Percentiles rank a stretch among this genome's conserved stretches.
Conservation (phyloP, 2,113 vertebrate genomes). For the Osmerus eperlanus region DNA sequence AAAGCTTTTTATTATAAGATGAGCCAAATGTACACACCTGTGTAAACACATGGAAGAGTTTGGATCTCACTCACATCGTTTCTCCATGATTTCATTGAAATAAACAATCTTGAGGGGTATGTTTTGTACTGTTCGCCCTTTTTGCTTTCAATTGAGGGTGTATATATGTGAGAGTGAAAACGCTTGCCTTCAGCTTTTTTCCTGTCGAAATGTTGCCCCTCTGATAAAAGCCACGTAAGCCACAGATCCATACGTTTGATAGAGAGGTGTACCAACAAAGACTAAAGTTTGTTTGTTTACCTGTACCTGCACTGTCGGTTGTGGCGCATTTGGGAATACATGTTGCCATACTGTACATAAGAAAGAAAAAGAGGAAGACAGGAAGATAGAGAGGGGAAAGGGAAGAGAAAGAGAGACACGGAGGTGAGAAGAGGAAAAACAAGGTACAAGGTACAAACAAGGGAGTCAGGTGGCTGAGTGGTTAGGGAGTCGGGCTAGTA, state of each 20-base stretch:
- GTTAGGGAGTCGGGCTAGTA: no score
- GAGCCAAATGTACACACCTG: conserved; percentile 18
- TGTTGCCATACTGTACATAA: conserved; percentile 7
- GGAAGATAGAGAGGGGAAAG: background rate
- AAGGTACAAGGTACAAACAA: no score
- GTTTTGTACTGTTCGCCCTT: conserved; percentile 17
- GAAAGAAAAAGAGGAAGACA: background rate
- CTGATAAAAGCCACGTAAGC: conserved; percentile 24
- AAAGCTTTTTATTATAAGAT: conserved; percentile 36
- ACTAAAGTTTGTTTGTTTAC: conserved; percentile 18
- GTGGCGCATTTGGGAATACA: background rate
- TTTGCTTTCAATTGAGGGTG: conserved; percentile 27
- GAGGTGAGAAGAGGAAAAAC: background rate
- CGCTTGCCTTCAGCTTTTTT: conserved; percentile 27
- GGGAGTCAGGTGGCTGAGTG: no score
- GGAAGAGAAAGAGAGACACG: background rate
- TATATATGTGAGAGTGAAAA: background rate
- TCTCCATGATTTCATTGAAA: background rate
- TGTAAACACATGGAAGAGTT: conserved; percentile 22
- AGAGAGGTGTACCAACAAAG: conserved; percentile 15
- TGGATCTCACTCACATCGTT: background rate
- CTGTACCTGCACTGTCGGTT: background rate
- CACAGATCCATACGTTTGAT: conserved; percentile 6
- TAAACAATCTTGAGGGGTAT: conserved; percentile 43
- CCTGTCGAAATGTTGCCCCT: conserved; percentile 37